phyloP scores from a whole-genome alignment of 2,888 invertebrate genomes.

The Subacronicta megacephala region DNA sequence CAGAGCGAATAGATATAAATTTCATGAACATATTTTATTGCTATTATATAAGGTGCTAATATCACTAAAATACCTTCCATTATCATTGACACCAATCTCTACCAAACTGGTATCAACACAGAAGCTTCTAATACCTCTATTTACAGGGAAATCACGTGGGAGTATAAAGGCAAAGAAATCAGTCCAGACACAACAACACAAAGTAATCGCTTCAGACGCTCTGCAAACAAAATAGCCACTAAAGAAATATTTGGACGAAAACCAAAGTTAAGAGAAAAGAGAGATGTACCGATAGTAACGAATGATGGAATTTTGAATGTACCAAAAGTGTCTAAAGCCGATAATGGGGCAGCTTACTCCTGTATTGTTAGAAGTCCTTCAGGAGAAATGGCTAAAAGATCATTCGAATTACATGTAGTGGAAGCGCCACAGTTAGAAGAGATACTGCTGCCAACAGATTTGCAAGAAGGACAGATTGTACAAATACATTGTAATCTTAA shows the following conservation, averaged over 20 bases:
- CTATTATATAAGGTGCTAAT: too few relatives aligned
- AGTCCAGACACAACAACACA: slow-evolving; percentile 69
- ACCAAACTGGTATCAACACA: slow-evolving; percentile 5
- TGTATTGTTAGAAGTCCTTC: slow-evolving; percentile 94
- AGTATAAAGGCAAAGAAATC: slow-evolving; percentile 85
- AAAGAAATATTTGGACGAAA: slow-evolving; percentile 85
- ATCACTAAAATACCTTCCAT: slow-evolving; percentile 3
- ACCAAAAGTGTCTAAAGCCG: slow-evolving; percentile 89
- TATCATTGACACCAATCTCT: slow-evolving; percentile 26
- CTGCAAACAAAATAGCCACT: slow-evolving; percentile 71
- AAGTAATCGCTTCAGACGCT: slow-evolving; percentile 76
- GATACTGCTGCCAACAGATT: slow-evolving; percentile 93
- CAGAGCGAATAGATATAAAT: too few relatives aligned
- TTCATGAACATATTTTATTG: too few relatives aligned
- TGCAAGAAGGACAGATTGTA: slow-evolving; percentile 95
- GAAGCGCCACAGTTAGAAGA: slow-evolving; percentile 95
- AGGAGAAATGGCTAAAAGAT: slow-evolving; percentile 93
- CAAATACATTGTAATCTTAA: slow-evolving; percentile 95
- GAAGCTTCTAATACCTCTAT: slow-evolving; percentile 17
- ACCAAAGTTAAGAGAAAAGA: slow-evolving; percentile 83
- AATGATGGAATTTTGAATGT: slow-evolving; percentile 90
- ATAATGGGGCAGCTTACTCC: slow-evolving; percentile 94
- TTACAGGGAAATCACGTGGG: slow-evolving; percentile 86
- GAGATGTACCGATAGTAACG: slow-evolving; percentile 70
- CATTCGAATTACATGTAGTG: slow-evolving; percentile 92